Evolutionary conservation across 2,113 vertebrate species (phyloP).

Genomic region (Onychorhynchus coronatus): DNA sequence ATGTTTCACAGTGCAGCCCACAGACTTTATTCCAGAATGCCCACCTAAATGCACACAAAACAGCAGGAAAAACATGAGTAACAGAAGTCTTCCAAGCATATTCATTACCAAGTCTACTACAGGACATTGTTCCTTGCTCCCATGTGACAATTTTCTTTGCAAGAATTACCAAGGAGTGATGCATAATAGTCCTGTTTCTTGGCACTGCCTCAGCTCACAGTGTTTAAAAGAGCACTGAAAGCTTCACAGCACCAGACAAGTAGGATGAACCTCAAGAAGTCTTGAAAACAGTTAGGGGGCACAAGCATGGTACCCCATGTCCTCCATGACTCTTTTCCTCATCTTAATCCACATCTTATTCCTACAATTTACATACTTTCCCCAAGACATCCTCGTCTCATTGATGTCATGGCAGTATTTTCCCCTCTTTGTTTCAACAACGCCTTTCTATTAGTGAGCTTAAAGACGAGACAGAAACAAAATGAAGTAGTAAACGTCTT

Average conservation of each 20-base stretch:
- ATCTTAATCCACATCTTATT: background rate
- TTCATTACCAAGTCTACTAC: background rate
- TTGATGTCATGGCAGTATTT: background rate
- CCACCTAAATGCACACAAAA: background rate
- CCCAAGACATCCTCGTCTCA: background rate
- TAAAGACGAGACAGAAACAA: background rate
- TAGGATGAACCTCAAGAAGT: background rate
- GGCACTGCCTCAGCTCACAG: background rate
- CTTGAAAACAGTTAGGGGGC: background rate
- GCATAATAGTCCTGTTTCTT: background rate
- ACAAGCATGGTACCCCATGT: background rate
- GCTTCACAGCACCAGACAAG: background rate
- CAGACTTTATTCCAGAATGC: background rate
- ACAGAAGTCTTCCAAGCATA: background rate
- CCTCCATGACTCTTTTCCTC: background rate
- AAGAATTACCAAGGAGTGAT: background rate
- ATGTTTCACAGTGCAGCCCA: background rate
- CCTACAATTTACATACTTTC: background rate
- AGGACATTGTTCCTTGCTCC: background rate
- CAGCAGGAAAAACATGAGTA: background rate
- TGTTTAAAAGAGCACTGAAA: background rate
- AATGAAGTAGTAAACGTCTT: background rate
- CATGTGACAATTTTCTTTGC: background rate
- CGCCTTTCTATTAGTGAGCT: background rate
- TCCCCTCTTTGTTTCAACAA: background rate